These are phyloP conservation scores for Pithys albifrons DNA, from an alignment of 2,113 vertebrate genomes.

Conservation along the genomic window DNA sequence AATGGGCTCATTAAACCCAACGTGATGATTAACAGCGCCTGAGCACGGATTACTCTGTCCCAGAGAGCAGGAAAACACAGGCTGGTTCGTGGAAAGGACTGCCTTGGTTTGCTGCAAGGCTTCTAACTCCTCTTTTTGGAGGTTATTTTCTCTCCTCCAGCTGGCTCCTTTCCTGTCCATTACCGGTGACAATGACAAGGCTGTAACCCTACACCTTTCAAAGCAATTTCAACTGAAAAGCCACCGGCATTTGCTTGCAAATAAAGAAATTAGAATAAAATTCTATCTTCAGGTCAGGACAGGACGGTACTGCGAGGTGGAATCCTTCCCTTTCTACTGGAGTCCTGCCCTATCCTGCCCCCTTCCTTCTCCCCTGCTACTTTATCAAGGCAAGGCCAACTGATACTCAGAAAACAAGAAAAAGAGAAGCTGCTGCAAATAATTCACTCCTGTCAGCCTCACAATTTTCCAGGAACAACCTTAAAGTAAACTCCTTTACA, in stretches of 20 bases:
- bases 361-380: background rate
- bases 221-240: background rate
- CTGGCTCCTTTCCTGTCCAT: background rate
- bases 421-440: background rate
- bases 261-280: background rate
- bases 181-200: background rate
- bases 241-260: background rate
- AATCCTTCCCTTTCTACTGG: background rate
- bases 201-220: background rate
- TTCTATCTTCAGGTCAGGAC: background rate
- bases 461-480: background rate
- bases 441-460: background rate
- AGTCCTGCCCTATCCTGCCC: fast-evolving
- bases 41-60: background rate
- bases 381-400: background rate
- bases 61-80: background rate
- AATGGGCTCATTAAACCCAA: background rate
- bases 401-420: background rate
- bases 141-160: background rate
- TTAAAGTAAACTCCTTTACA: background rate
- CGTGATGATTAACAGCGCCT: background rate
- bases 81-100: background rate
- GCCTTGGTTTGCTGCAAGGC: background rate
- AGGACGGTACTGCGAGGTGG: background rate
- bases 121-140: background rate